These are phyloP conservation scores for Petrophora chlorosata DNA, from an alignment of 2,888 invertebrate genomes.

Conservation along the genomic window DNA sequence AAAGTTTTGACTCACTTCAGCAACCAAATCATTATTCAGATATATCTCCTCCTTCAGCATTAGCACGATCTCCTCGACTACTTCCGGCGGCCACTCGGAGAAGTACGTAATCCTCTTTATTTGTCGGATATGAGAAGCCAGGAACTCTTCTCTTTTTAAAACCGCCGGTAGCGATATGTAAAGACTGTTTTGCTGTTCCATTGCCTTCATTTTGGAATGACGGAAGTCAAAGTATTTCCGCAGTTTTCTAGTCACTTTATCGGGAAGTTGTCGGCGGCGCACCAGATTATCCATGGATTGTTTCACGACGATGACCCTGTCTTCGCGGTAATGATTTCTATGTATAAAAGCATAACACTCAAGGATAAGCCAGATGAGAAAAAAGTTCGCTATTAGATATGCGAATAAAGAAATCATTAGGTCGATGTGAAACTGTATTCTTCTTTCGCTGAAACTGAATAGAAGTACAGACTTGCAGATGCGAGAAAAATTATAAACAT, in stretches of 20 bases:
- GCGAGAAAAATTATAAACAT: slow-evolving; percentile 37
- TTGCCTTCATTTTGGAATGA: slow-evolving; percentile 25
- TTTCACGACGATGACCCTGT: slow-evolving; percentile 21
- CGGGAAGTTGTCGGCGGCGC: slow-evolving; percentile 37
- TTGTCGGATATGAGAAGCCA: slow-evolving; percentile 28
- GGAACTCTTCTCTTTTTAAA: slow-evolving; percentile 39
- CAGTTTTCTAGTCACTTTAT: slow-evolving; percentile 37
- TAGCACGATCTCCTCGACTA: slow-evolving; percentile 35
- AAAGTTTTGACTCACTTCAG: slow-evolving; percentile 38
- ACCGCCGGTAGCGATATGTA: slow-evolving; percentile 34
- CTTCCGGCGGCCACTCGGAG: slow-evolving; percentile 40
- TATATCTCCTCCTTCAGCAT: slow-evolving; percentile 41
- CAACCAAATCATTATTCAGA: slow-evolving; percentile 38
- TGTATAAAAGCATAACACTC: slow-evolving; percentile 42
- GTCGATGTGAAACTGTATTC: slow-evolving; percentile 34
- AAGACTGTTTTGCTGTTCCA: slow-evolving; percentile 37
- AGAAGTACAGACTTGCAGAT: slow-evolving; percentile 44
- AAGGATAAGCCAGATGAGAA: slow-evolving; percentile 44
- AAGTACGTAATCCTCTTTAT: slow-evolving; percentile 44
- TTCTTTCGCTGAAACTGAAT: slow-evolving; percentile 37
- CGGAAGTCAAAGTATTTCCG: slow-evolving; percentile 37
- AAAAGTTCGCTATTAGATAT: slow-evolving; percentile 39
- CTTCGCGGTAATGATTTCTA: slow-evolving; percentile 31
- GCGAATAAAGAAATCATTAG: slow-evolving; percentile 35
- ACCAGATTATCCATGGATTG: slow-evolving; percentile 30